Base-by-base conservation (phyloP, 2,888 invertebrate genomes). In the Aspidapion aeneum region DNA sequence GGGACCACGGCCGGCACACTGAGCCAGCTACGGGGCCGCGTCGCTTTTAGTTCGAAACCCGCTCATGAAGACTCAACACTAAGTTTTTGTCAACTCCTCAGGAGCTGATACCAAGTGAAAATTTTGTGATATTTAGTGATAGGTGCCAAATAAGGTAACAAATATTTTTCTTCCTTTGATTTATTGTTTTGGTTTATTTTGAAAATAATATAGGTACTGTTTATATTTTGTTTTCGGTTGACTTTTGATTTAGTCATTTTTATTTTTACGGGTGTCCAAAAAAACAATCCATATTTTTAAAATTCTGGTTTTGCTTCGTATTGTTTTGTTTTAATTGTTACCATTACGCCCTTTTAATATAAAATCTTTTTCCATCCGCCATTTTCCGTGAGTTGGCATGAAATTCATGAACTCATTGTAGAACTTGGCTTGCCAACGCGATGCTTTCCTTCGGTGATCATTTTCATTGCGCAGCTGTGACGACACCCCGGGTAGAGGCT, bases 121-220 rank as follows among this genome's bases (percentile, higher is more conserved):
- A 74, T 75, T 70, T 80, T 80, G 79, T 80, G 80, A 79, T 79
- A 79, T 76, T 76, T 77, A 77, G 76, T 77, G 77, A 76, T 78
- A 78, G 79, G 80, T 80, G 80, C 80, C 80, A 80, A 80, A 80
- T 78, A 76, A 80, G 79, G 80, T 80, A 79, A 79, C 35, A 7
- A 7, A 68, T 73, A 72, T 69, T 48, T 54, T 63, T 56, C 55
- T 57, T 64, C 16, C 59, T 57, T 17, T 60, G 60, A 18, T 21
- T 21, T 60, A 52, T 55, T 51, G 58, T 18, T 1, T 58, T 16
- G 21, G 18, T 59, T 62, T 60, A 19, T 48, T 58, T 58, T 62
- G 55, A 20, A 21, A 55, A 56, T 50, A 1, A 35, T n/a, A n/a
- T n/a, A n/a, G n/a, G n/a, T n/a, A n/a, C n/a, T n/a, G n/a, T n/a